Conservation (phyloP, 2,888 invertebrate species). For the Andricus quercusramuli region DNA sequence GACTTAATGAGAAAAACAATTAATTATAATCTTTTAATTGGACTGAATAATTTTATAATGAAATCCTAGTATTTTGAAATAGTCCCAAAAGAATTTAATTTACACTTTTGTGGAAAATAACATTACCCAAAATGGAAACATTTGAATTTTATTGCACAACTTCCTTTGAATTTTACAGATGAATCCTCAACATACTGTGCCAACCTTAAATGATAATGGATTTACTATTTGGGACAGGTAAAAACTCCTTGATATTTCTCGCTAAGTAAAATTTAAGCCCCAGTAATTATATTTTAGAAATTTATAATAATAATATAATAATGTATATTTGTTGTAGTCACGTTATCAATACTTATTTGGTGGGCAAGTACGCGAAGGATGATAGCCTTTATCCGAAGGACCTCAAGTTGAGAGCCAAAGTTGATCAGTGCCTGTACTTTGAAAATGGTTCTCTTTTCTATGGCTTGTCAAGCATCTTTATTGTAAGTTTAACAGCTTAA, state of each 20-base stretch:
- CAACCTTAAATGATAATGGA: conserved; percentile 81
- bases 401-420: conserved; percentile 78
- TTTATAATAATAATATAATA: too few species aligned
- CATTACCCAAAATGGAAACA: too few species aligned
- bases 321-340: conserved; percentile 74
- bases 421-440: conserved; percentile 81
- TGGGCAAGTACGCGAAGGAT: conserved; percentile 80
- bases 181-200: conserved; percentile 82
- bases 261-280: neutral
- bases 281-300: neutral
- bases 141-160: too few species aligned
- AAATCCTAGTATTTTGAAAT: too few species aligned
- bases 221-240: conserved; percentile 80
- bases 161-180: conserved; percentile 74
- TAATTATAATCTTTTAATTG: too few species aligned
- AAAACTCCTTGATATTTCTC: neutral
- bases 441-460: conserved; percentile 80
- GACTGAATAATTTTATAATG: too few species aligned
- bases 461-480: conserved; percentile 76
- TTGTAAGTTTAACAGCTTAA: conserved; percentile 73
- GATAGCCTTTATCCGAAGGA: conserved; percentile 82
- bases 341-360: conserved; percentile 80
- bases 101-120: too few species aligned
- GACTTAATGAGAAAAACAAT: too few species aligned
- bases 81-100: too few species aligned